Conservation (phyloP, 2,797 vertebrate genomes). For the Artibeus jamaicensis region DNA sequence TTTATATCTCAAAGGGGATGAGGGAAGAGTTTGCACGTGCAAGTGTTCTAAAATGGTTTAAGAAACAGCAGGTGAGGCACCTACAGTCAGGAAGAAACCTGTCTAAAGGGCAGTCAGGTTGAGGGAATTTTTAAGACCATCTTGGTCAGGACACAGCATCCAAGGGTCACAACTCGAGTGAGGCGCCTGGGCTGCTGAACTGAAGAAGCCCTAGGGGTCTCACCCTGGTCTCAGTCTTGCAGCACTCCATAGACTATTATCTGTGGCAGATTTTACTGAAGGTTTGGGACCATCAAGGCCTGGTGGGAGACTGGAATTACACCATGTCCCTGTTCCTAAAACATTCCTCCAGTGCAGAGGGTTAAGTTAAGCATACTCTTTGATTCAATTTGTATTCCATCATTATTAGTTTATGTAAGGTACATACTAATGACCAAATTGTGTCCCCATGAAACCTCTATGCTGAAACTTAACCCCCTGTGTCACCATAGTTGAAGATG, state of each 20-base stretch:
- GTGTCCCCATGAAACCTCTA: not conserved
- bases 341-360: not conserved
- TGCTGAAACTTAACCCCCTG: not conserved
- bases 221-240: not conserved
- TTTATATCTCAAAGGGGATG: not conserved
- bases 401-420: not conserved
- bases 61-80: not conserved
- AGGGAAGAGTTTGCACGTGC: not conserved
- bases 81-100: not conserved
- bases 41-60: not conserved
- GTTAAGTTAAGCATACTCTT: not conserved
- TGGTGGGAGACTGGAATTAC: not conserved
- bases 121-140: not conserved
- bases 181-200: not conserved
- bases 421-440: not conserved
- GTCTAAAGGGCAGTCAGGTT: not conserved
- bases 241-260: not conserved
- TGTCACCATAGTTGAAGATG: not conserved
- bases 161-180: not conserved
- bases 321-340: not conserved
- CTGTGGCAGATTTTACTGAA: not conserved
- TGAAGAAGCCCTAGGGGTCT: not conserved
- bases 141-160: not conserved
- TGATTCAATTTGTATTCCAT: not conserved
- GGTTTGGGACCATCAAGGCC: not conserved